Evolutionary conservation across 1,140 invertebrate genomes (phyloP), one percentile per base, ranked within the genome.

Genomic region (Brachionus plicatilis): DNA sequence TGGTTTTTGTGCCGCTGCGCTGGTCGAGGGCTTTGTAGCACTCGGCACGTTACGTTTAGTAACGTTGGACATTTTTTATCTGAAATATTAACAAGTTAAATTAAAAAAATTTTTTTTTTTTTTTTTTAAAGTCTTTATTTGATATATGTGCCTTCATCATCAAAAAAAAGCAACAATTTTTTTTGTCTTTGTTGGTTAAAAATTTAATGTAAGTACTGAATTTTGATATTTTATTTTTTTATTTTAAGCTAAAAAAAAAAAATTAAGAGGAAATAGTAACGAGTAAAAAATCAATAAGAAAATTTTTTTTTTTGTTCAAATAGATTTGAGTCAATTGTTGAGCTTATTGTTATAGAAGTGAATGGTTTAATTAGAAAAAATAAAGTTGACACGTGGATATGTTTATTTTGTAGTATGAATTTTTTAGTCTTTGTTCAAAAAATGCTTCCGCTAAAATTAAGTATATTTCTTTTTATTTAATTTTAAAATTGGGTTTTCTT

Each of bases 121-220:
- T 41, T 9, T 33, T 33, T 27, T n/a, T 29, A 17, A 60, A 60
- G 8, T 60, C 33, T 37, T 11, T 68, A 14, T 68, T 68, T 68
- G 27, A 68, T 33, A 68, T 68, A 33, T 68, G 17, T 68, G 66
- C 66, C 66, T 33, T 41, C 66, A 68, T 68, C 66, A 68, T 68
- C 66, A 68, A 33, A 41, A 33, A 68, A 68, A 68, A 33, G 17
- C 66, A 68, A n/a, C 3, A 68, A 68, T 24, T 68, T 68, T 68
- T 9, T 68, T 68, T 41, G 66, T 68, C 66, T 68, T 68, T 60
- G 2, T 20, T 60, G 17, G 9, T 27, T 60, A 20, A 60, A 47
- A 47, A 20, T 60, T 11, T 20, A 60, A 60, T 60, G 53, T 60
- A 60, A 60, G 53, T 60, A 60, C 53, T 60, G 6, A 24, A 17